Base-by-base conservation (phyloP, 2,113 vertebrate species). In the Mola mola region DNA sequence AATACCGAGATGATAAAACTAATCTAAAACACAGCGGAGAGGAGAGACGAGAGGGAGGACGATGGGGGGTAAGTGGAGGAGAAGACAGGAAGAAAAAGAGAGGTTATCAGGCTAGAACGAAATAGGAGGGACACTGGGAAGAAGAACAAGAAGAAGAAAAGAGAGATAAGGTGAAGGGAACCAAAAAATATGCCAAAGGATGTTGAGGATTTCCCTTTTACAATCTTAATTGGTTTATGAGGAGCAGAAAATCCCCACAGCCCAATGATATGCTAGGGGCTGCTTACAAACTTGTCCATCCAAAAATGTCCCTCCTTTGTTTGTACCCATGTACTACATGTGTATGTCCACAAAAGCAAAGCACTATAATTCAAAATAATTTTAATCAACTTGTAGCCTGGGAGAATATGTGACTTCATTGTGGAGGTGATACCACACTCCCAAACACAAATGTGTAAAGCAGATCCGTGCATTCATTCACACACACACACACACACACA, bases 1-100 rank as follows among this genome's bases (percentile, higher is more conserved):
- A 65, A 84, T 55, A 67, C 71, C 21, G 42, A 68, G 60, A 66
- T 49, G 67, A 85, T 82, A 58, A 63, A 79, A 78, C 38, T 58
- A 22, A 73, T 68, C 67, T 72, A 46, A 69, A 75, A 65, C 63
- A 62, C 16, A 57, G 59, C 15, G 6, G 12, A 21, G 57, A n/a
- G 16, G 25, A 58, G 38, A 31, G 41, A 47, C 13, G 12, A 15
- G 26, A 26, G 25, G 11, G 21, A 7, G 8, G 28, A 50, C 20
- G 29, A 28, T 15, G 20, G 6, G 16, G 13, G 36, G 3, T 11
- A 6, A 5, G 17, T 26, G 21, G 26, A 21, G 11, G 50, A 46
- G 33, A 25, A 5, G 61, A 36, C 3, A 11, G 26, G n/a, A n/a
- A 4, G 28, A 4, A 28, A 25, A 25, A 19, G 2, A 24, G 8